Evolutionary conservation across 2,888 invertebrate species (phyloP).

Genomic region (Cephonodes hylas): DNA sequence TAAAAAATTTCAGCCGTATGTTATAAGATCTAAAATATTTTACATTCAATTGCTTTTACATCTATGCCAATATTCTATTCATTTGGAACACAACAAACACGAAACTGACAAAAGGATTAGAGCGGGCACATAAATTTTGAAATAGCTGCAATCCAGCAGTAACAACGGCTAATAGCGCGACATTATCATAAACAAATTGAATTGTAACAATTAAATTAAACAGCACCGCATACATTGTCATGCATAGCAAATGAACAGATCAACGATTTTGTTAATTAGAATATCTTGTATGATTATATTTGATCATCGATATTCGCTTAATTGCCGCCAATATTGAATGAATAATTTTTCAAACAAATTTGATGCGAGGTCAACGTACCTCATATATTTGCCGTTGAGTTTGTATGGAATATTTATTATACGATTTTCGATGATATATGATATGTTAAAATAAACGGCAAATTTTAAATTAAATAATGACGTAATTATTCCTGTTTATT

Average conservation of each 20-base stretch:
- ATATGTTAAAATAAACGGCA: too few relatives aligned
- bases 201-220: slow-evolving; percentile 1
- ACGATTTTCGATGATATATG: too few relatives aligned
- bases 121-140: background rate
- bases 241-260: background rate
- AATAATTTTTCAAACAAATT: background rate
- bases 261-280: background rate
- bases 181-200: slow-evolving; percentile 1
- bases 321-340: background rate
- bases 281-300: background rate
- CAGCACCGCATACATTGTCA: background rate
- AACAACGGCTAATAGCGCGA: background rate
- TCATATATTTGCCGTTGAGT: background rate
- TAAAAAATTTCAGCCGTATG: too few relatives aligned
- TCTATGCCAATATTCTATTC: background rate
- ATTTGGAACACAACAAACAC: background rate
- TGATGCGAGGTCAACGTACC: background rate
- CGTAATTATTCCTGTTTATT: too few relatives aligned
- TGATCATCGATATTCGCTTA: background rate
- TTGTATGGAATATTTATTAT: too few relatives aligned
- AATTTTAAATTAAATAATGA: too few relatives aligned
- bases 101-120: background rate
- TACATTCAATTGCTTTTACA: too few relatives aligned
- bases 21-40: too few relatives aligned
- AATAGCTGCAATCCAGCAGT: background rate